A percentile compares a stretch with the other conserved stretches of the same genome.
Evolutionary conservation across 2,888 invertebrate genomes (phyloP).

Genomic region (Alloscopus bannaensis): DNA sequence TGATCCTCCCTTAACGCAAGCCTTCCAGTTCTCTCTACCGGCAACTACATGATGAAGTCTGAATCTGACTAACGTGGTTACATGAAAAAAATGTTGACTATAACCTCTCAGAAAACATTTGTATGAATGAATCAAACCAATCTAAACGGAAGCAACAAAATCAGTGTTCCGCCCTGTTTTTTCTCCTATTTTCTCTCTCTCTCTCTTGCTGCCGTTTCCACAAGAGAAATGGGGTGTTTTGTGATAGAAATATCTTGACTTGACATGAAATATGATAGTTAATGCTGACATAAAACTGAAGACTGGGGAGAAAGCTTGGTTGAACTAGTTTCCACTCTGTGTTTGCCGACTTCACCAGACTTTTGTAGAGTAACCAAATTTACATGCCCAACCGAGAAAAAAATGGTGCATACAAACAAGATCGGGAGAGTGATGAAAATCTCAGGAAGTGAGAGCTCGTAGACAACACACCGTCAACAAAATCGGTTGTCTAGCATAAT

Average conservation of each 20-base stretch:
- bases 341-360: neutral
- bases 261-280: slow-evolving; percentile 45
- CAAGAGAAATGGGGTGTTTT: no score
- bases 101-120: no score
- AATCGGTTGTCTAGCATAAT: neutral
- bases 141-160: no score
- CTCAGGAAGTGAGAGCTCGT: neutral
- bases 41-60: no score
- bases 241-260: neutral
- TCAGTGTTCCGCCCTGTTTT: no score
- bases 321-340: slow-evolving; percentile 6
- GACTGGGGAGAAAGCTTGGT: neutral
- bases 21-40: no score
- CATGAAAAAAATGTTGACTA: no score
- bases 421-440: neutral
- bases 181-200: no score
- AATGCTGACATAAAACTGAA: slow-evolving; percentile 33
- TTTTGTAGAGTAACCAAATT: neutral
- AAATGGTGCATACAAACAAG: neutral
- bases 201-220: no score
- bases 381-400: neutral
- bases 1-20: no score
- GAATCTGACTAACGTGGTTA: no score
- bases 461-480: neutral
- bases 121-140: no score